These are phyloP conservation scores for Coregonus clupeaformis DNA, from an alignment of 2,113 vertebrate species.

Conservation along the genomic window DNA sequence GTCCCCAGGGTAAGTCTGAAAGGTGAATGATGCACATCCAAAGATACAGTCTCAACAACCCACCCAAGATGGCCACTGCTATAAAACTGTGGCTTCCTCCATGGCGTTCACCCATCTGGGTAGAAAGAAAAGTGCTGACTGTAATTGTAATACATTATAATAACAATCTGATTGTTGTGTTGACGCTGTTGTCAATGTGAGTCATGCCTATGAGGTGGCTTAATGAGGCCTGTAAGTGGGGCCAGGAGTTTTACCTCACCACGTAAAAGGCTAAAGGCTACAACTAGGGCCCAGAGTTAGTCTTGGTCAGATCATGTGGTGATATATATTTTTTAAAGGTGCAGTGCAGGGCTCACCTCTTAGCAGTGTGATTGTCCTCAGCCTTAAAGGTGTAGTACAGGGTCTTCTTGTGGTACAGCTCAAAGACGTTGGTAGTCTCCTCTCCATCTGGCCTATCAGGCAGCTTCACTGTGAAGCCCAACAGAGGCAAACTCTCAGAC, in stretches of 20 bases:
- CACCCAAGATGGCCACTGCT: constrained; percentile 67
- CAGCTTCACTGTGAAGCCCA: constrained; percentile 90
- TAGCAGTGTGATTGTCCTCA: constrained; percentile 82
- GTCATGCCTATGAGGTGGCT: not conserved
- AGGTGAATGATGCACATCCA: not conserved
- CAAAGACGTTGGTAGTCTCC: constrained; percentile 80
- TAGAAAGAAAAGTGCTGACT: constrained; percentile 20
- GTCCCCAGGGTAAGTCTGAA: not conserved
- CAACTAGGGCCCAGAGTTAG: not conserved
- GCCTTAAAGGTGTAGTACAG: constrained; percentile 94
- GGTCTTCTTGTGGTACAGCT: constrained; percentile 96
- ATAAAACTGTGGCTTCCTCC: constrained; percentile 94
- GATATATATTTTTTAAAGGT: not conserved
- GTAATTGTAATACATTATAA: not conserved
- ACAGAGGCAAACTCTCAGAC: constrained; percentile 89
- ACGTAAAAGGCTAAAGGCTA: not conserved
- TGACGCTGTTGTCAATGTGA: not conserved
- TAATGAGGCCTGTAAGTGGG: not conserved
- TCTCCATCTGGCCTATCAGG: constrained; percentile 79
- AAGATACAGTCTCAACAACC: not conserved
- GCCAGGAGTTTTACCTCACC: not conserved
- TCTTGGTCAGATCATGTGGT: not conserved
- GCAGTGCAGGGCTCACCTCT: constrained; percentile 76
- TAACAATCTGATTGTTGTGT: not conserved
- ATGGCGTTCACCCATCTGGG: constrained; percentile 93